Conservation (phyloP, 2,888 invertebrate species). For the Drosophila monieri region DNA sequence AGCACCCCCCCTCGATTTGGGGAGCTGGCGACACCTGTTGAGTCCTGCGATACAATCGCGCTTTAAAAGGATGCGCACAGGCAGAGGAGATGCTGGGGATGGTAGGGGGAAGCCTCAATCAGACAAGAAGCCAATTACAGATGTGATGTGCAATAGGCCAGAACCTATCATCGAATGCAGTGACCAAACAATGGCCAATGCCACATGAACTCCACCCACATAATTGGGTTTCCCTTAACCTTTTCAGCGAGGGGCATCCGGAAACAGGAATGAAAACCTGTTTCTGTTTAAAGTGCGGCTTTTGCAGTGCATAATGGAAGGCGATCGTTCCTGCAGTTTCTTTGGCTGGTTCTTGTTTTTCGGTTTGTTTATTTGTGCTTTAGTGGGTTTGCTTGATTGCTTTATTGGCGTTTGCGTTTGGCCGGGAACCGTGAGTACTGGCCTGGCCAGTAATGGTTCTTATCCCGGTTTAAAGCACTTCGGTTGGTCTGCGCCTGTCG, state of each 20-base stretch:
- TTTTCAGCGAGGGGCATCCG: background rate
- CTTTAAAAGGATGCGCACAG: background rate
- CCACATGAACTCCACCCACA: conserved; percentile 81
- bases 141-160: conserved; percentile 68
- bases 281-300: conserved; percentile 3
- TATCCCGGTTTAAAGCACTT: conserved; percentile 77
- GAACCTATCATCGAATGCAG: conserved; percentile 68
- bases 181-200: conserved; percentile 74
- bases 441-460: conserved; percentile 50
- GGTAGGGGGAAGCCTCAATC: conserved; percentile 33
- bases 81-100: background rate
- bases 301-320: background rate
- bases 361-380: background rate
- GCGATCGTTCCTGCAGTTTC: background rate
- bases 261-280: conserved; percentile 20
- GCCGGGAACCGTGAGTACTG: background rate
- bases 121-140: conserved; percentile 72
- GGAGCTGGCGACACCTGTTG: conserved; percentile 30
- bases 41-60: background rate
- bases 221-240: conserved; percentile 51
- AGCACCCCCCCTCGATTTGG: background rate
- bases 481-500: conserved; percentile 79
- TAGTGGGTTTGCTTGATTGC: background rate
- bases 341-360: background rate
- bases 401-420: conserved; percentile 2